Percentiles rank a stretch among this genome's conserved stretches.
These are phyloP conservation scores for Oriolus oriolus DNA, from an alignment of 2,113 vertebrate genomes.

Conservation along the genomic window DNA sequence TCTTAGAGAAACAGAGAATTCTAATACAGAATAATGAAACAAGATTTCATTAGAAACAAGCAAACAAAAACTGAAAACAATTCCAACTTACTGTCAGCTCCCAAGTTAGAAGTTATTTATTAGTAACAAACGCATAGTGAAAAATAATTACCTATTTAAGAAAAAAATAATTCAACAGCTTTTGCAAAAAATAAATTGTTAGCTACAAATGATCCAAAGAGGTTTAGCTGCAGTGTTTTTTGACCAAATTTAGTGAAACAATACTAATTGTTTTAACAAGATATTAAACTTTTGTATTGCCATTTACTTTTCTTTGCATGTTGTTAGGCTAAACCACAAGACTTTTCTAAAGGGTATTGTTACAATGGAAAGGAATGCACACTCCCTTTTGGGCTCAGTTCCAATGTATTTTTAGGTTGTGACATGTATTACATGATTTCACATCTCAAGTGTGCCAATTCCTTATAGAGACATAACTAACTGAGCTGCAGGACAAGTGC, in stretches of 20 bases:
- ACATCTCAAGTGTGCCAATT: not conserved
- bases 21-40: not conserved
- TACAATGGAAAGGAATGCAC: conserved; percentile 41
- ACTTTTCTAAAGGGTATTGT: conserved; percentile 43
- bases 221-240: not conserved
- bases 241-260: not conserved
- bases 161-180: not conserved
- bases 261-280: not conserved
- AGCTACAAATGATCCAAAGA: not conserved
- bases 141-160: not conserved
- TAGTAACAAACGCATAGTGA: not conserved
- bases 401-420: conserved; percentile 12
- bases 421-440: conserved; percentile 31
- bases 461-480: conserved; percentile 55
- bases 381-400: conserved; percentile 5
- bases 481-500: not conserved
- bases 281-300: not conserved
- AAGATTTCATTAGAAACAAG: not conserved
- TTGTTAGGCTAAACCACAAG: conserved; percentile 27
- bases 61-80: not conserved
- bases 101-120: not conserved
- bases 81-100: not conserved
- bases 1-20: not conserved
- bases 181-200: not conserved
- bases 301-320: conserved; percentile 15